phyloP scores from a whole-genome alignment of 2,797 vertebrate species.

The Leptoclinus maculatus region DNA sequence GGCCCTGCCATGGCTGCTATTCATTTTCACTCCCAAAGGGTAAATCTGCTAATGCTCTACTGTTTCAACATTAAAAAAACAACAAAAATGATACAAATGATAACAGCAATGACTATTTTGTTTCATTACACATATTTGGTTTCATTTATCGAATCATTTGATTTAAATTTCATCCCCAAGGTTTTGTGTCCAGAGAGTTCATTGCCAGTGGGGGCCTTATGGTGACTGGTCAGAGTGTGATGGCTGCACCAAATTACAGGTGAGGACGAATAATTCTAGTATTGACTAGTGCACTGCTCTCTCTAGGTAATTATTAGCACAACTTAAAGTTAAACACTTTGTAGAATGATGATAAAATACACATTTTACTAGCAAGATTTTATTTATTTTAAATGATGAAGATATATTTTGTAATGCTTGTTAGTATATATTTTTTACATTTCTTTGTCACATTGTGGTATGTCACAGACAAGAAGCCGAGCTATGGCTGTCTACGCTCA shows the following conservation, averaged over 20 bases:
- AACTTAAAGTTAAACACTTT: background rate
- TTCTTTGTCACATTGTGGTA: background rate
- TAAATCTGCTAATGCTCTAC: slow-evolving; percentile 42
- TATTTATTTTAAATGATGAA: background rate
- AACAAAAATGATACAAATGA: background rate
- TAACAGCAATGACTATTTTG: background rate
- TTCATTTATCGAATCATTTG: background rate
- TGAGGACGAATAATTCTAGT: slow-evolving; percentile 51
- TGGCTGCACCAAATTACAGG: slow-evolving; percentile 90
- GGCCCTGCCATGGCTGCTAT: slow-evolving; percentile 54
- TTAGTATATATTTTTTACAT: background rate
- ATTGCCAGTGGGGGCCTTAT: slow-evolving; percentile 89
- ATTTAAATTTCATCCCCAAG: slow-evolving; percentile 36
- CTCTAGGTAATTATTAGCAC: background rate
- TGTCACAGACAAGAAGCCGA: slow-evolving; percentile 85
- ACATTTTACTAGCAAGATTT: background rate
- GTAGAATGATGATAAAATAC: background rate
- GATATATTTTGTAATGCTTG: background rate
- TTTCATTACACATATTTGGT: background rate
- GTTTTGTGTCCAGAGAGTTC: slow-evolving; percentile 67
- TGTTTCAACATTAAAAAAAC: background rate
- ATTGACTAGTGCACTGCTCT: background rate
- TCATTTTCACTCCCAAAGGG: slow-evolving; percentile 52
- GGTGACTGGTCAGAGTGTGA: slow-evolving; percentile 92
- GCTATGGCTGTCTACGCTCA: slow-evolving; percentile 85